Evolutionary conservation across 2,888 invertebrate genomes (phyloP).

Genomic region (Leptura quadrifasciata): DNA sequence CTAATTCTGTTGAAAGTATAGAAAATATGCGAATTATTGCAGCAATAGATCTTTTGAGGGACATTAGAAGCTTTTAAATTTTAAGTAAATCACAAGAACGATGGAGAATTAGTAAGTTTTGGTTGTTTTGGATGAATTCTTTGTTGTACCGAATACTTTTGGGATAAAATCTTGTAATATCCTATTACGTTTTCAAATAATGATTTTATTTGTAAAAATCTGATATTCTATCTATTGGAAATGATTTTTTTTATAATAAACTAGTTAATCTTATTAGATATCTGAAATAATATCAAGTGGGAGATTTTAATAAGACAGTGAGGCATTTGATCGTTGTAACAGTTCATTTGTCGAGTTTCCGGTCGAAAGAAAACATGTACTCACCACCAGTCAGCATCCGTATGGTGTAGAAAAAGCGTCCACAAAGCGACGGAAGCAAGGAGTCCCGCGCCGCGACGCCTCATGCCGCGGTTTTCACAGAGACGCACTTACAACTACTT

Average conservation of each 20-base stretch:
- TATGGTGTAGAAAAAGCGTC: slow-evolving; percentile 67
- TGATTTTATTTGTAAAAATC: too few species aligned
- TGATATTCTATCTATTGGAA: too few species aligned
- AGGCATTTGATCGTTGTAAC: background rate
- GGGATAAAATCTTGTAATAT: background rate
- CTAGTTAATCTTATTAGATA: too few species aligned
- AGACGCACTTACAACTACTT: slow-evolving; percentile 55
- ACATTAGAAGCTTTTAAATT: background rate
- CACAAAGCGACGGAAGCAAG: slow-evolving; percentile 69
- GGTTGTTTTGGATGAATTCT: background rate
- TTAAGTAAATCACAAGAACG: background rate
- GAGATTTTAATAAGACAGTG: too few species aligned
- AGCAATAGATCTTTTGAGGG: background rate
- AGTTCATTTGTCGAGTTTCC: background rate
- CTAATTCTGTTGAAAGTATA: background rate
- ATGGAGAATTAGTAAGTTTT: background rate
- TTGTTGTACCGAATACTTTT: background rate
- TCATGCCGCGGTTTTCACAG: slow-evolving; percentile 67
- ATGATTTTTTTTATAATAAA: too few species aligned
- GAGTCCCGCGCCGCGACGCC: slow-evolving; percentile 70
- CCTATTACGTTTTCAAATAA: too few species aligned
- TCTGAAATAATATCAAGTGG: too few species aligned
- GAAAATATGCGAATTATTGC: background rate
- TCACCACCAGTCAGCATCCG: slow-evolving; percentile 71
- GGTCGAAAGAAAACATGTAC: slow-evolving; percentile 49